These are phyloP conservation scores for Panthera tigris DNA, from an alignment of 2,113 vertebrate species.

Conservation along the genomic window DNA sequence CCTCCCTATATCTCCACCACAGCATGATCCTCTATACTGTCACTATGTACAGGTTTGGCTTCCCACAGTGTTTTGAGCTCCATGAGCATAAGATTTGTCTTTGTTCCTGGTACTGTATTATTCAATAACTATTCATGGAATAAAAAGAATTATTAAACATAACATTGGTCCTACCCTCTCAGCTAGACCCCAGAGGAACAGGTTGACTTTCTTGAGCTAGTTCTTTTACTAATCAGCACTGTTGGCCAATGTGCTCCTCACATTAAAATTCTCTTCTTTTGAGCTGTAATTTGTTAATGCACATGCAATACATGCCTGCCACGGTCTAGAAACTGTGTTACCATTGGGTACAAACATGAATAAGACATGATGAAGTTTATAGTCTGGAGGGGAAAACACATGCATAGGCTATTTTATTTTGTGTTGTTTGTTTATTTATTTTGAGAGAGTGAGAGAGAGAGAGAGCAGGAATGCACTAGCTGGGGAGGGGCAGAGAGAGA, in stretches of 20 bases:
- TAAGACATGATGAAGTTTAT: neutral
- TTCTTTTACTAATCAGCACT: neutral
- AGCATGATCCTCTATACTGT: neutral
- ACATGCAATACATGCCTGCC: neutral
- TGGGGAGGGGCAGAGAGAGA: too few species aligned
- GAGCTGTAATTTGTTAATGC: neutral
- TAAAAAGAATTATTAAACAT: neutral
- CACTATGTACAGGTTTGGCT: neutral
- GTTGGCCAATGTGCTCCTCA: neutral
- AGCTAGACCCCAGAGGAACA: neutral
- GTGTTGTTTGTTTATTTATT: too few species aligned
- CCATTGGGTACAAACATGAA: neutral
- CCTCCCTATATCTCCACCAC: neutral
- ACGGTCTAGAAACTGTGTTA: neutral
- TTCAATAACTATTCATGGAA: neutral
- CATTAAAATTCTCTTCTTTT: neutral
- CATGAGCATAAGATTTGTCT: neutral
- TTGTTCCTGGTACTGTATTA: neutral
- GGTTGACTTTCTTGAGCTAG: neutral
- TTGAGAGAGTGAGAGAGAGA: too few species aligned
- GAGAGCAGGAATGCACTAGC: too few species aligned
- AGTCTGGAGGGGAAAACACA: neutral
- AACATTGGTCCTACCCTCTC: neutral
- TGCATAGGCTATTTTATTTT: neutral
- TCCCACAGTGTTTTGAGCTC: neutral